Evolutionary conservation across 2,888 invertebrate species (phyloP), one percentile per base, ranked within the genome.

Genomic region (Andrena hattorfiana): DNA sequence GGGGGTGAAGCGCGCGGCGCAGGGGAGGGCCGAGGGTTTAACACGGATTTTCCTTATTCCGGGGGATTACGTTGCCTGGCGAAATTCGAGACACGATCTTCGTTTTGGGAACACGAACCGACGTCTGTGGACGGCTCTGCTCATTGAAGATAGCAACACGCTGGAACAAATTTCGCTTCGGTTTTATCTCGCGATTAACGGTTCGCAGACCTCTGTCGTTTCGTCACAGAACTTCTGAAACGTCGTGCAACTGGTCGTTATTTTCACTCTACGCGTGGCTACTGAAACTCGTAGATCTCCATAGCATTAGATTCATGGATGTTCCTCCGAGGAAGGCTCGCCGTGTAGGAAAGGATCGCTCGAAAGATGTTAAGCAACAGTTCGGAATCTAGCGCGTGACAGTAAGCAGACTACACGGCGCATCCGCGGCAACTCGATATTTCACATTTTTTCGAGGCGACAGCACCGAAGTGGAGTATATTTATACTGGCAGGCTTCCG

Each of bases 361-460:
- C 48, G 48, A 3, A 20, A 30, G 48, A 70, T 48, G 26, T 56
- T 28, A 13, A 60, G 48, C 70, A 60, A 48, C 70, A 30, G 48
- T 71, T 51, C 54, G 28, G 23, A 42, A 51, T 6, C 10, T 3
- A 48, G 23, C 42, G 32, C 32, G 54, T 32, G 75, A 75, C 75
- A n/a, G 26, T n/a, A 26, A 59, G 32, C 32, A 23, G 70, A 51
- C 32, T 28, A 3, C 49, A n/a, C 13, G 48, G n/a, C 4, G 48
- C 68, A 35, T n/a, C 60, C 26, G 30, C 10, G 13, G 8, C 54
- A 48, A 26, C 28, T 16, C 20, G 62, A 26, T 64, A 49, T 77
- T 72, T 77, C 68, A 73, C 35, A 66, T 42, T 64, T 81, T 73
- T 78, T 63, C 78, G 56, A 71, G 68, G 48, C 70, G 74, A 67